A percentile compares a stretch with the other conserved stretches of the same genome.
phyloP scores from a whole-genome alignment of 2,888 invertebrate species.

The Tachina fera region DNA sequence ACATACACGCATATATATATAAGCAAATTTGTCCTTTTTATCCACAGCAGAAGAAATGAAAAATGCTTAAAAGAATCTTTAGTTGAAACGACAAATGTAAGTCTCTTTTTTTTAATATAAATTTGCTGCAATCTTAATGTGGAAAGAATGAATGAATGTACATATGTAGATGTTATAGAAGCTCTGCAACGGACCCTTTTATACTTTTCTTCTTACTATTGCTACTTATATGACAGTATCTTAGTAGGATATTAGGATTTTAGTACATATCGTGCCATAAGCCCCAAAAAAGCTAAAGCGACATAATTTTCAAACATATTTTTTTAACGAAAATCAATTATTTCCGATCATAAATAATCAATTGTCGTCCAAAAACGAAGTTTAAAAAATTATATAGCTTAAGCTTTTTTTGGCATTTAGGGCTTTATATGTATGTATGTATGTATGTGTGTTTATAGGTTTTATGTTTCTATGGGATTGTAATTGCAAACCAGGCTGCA shows the following conservation, averaged over 20 bases:
- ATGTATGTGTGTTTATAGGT: not conserved
- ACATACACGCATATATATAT: not conserved
- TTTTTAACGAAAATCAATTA: too few relatives aligned
- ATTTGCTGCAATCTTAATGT: constrained; percentile 36
- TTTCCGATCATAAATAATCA: too few relatives aligned
- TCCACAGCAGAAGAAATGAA: not conserved
- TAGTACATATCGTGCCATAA: too few relatives aligned
- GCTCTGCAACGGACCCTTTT: not conserved
- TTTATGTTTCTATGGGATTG: not conserved
- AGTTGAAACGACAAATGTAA: constrained; percentile 53
- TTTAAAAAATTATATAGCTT: too few relatives aligned
- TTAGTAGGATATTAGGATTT: constrained; percentile 39
- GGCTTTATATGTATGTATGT: too few relatives aligned
- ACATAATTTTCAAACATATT: too few relatives aligned
- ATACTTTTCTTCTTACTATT: not conserved
- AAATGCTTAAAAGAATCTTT: constrained; percentile 5
- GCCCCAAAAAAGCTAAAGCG: too few relatives aligned
- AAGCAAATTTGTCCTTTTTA: constrained; percentile 58
- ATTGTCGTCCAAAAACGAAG: too few relatives aligned
- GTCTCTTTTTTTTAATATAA: constrained; percentile 40
- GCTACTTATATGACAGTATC: not conserved
- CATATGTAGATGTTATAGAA: not conserved
- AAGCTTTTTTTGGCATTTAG: too few relatives aligned
- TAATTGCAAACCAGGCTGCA: not conserved
- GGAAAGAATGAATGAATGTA: not conserved